Evolutionary conservation across 2,797 vertebrate genomes (phyloP).

Genomic region (Manis pentadactyla): DNA sequence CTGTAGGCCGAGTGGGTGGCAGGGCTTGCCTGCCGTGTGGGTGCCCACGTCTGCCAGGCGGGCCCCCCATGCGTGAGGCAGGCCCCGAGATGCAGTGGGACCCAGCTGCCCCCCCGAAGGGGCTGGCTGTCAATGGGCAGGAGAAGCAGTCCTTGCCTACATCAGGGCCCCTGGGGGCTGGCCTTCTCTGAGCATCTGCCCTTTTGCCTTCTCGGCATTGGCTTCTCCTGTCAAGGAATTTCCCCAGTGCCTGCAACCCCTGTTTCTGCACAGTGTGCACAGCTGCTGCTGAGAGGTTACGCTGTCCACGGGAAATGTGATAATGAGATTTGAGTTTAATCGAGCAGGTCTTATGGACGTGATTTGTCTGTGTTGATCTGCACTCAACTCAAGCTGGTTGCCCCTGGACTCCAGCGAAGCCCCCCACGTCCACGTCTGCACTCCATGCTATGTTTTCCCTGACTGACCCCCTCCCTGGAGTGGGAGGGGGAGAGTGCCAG

Average conservation of each 20-base stretch:
- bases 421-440: neutral
- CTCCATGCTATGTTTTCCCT: neutral
- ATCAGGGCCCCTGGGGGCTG: neutral
- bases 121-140: neutral
- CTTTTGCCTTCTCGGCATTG: neutral
- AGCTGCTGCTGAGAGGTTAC: neutral
- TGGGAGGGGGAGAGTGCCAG: neutral
- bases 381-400: neutral
- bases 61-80: neutral
- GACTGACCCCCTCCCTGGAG: neutral
- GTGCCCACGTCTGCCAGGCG: neutral
- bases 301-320: neutral
- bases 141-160: neutral
- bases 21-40: too few species aligned
- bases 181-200: neutral
- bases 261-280: neutral
- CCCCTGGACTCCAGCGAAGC: neutral
- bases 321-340: neutral
- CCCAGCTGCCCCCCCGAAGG: neutral
- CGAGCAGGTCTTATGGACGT: neutral
- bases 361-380: neutral
- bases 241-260: neutral
- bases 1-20: fast-evolving
- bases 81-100: neutral
- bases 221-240: constrained; percentile 20